phyloP scores from a whole-genome alignment of 2,888 invertebrate species.

The Trimorus sp. region DNA sequence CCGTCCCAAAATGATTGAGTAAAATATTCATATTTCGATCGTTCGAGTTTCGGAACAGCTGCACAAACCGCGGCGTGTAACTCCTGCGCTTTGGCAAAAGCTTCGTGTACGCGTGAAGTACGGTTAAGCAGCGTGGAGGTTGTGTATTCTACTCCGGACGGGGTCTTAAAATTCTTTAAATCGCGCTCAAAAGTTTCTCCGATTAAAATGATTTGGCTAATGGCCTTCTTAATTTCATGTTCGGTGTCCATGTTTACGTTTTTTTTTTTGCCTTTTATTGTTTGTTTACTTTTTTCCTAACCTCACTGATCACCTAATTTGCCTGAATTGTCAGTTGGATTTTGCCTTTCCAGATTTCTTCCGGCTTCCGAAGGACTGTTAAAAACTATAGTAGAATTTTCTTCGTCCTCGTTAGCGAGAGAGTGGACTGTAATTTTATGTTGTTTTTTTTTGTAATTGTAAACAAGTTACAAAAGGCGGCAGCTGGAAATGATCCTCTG shows the following conservation, averaged over 20 bases:
- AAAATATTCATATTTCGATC: background rate
- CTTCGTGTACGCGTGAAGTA: background rate
- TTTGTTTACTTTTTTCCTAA: background rate
- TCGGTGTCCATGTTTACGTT: too few species aligned
- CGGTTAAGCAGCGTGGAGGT: background rate
- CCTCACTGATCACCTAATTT: too few species aligned
- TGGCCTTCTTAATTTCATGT: background rate
- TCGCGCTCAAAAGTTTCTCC: background rate
- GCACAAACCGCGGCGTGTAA: background rate
- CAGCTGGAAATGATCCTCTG: too few species aligned
- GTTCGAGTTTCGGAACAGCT: background rate
- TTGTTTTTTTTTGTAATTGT: too few species aligned
- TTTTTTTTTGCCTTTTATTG: background rate
- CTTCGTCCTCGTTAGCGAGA: background rate
- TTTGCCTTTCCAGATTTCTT: background rate
- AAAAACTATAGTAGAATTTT: background rate
- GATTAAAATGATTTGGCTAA: background rate
- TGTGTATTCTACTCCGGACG: background rate
- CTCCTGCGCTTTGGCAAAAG: background rate
- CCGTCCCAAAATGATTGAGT: background rate
- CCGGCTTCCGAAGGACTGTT: background rate
- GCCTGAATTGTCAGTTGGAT: background rate
- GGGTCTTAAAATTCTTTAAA: background rate
- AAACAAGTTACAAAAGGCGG: too few species aligned
- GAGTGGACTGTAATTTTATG: constrained; percentile 4